Evolutionary conservation across 2,797 vertebrate genomes (phyloP).

Genomic region (Xiphorhynchus erythropygius): DNA sequence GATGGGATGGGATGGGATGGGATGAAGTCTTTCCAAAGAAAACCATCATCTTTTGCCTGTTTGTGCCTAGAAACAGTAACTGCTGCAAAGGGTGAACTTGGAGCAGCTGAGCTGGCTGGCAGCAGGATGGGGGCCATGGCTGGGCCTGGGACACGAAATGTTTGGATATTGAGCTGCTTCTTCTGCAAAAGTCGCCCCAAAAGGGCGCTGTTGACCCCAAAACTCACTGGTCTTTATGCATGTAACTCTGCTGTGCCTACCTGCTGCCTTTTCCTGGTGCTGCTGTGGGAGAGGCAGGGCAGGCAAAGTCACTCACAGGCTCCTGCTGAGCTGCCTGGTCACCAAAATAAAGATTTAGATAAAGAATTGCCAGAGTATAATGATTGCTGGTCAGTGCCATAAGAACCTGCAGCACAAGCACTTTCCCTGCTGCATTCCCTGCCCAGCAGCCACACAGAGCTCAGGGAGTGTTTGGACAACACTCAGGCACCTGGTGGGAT

Average conservation of each 20-base stretch:
- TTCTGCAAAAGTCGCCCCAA: background rate
- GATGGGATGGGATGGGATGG: background rate
- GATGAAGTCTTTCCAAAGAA: background rate
- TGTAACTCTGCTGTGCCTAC: accelerated
- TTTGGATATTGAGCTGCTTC: background rate
- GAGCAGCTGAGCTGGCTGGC: background rate
- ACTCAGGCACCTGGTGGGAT: background rate
- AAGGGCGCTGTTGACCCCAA: background rate
- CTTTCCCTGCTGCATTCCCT: background rate
- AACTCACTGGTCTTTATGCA: accelerated
- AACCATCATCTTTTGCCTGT: background rate
- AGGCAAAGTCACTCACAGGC: background rate
- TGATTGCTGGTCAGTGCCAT: background rate
- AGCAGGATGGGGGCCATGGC: background rate
- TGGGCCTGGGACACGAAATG: background rate
- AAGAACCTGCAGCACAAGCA: accelerated
- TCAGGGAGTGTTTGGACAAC: too few relatives aligned
- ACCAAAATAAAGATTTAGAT: background rate
- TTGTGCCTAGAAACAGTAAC: background rate
- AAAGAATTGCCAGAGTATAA: too few relatives aligned
- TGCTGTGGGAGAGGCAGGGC: accelerated
- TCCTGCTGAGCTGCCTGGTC: background rate
- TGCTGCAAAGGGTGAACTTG: background rate
- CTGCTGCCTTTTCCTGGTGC: background rate
- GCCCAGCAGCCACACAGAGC: background rate